Evolutionary conservation across 2,113 vertebrate genomes (phyloP).

Genomic region (Mormyrus iriodes): DNA sequence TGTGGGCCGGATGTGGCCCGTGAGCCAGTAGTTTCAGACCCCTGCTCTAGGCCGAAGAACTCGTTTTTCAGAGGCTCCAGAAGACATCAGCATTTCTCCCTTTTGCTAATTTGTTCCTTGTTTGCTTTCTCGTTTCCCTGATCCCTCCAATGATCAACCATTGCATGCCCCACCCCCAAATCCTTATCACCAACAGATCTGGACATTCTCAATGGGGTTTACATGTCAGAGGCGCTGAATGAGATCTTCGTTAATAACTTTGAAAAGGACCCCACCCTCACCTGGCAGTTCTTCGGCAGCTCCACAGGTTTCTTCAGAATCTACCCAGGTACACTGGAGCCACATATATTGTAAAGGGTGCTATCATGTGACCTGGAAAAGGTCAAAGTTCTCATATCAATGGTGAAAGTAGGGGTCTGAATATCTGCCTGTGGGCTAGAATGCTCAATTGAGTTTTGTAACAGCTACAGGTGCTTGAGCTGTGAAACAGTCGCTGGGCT

Average conservation of each 20-base stretch:
- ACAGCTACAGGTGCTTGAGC: not conserved
- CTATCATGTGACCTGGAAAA: not conserved
- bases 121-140: not conserved
- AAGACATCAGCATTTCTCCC: not conserved
- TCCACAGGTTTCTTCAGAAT: constrained; percentile 90
- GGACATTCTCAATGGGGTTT: constrained; percentile 83
- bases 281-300: constrained; percentile 96
- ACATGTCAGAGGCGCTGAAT: constrained; percentile 91
- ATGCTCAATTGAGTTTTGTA: not conserved
- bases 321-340: constrained; percentile 75
- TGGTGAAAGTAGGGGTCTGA: not conserved
- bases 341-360: not conserved
- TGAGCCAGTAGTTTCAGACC: too few relatives aligned
- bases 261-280: constrained; percentile 82
- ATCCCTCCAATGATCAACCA: not conserved
- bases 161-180: not conserved
- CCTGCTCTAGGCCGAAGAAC: not conserved
- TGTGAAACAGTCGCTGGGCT: not conserved
- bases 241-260: constrained; percentile 87
- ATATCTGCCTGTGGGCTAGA: not conserved
- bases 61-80: not conserved
- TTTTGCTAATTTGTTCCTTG: not conserved
- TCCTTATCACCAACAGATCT: constrained; percentile 62
- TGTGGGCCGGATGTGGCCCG: too few relatives aligned
- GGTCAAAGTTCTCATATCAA: not conserved